Evolutionary conservation across 2,113 vertebrate species (phyloP), one percentile per base, ranked within the genome.

Genomic region (Empidonax traillii): DNA sequence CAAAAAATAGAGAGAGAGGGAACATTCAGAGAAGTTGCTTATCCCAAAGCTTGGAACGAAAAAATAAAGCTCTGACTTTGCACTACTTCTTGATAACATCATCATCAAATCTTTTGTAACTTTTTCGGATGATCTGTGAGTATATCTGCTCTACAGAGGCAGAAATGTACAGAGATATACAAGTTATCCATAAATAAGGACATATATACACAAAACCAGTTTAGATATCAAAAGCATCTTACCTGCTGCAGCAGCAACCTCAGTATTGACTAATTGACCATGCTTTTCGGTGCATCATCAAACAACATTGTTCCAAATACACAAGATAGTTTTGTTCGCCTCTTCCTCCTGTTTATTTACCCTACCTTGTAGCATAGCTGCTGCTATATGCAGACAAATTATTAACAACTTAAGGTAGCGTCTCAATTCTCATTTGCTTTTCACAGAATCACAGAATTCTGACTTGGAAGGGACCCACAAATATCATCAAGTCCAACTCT

Each of bases 1-100:
- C 15, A 44, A 44, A n/a, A n/a, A 46, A 21, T 19, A 58, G 27
- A 6, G 9, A 14, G 4, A 12, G 2, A 3, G 5, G 1, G 14
- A 5, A 35, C 9, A 37, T 65, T 61, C 41, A 74, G 10, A 91
- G 12, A 93, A 58, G 8, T 5, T 81, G 41, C 37, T 77, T 89
- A 53, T 77, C 8, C 7, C 4, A 69, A 66, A 71, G 3, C 5
- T 22, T 69, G 30, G 21, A 89, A 62, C 39, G 3, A 74, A 77
- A 47, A 87, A 58, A 61, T 55, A 56, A 56, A 95, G 4, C 3
- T 24, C 17, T 92, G 49, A 43, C 12, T 59, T 92, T 68, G 21
- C 22, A 47, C 2, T 68, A 12, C 8, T 65, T 72, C 16, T 49
- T 90, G 43, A 2, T 47, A 86, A 37, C 5, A 46, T n/a, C 21